phyloP scores from a whole-genome alignment of 2,797 vertebrate genomes.

The Ctenopoma kingsleyae region DNA sequence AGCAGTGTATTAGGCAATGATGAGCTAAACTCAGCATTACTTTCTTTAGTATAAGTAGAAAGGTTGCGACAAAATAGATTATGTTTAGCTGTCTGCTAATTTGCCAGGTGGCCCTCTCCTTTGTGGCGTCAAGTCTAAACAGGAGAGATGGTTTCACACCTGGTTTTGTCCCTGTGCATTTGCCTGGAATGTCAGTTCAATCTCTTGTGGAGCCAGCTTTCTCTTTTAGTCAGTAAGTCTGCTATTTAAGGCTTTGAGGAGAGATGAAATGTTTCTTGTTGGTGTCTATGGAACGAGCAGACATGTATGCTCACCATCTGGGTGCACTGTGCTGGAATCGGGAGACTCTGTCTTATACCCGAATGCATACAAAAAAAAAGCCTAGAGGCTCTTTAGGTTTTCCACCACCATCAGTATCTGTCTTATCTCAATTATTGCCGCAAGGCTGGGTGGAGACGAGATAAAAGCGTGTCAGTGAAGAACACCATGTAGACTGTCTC shows the following conservation, averaged over 20 bases:
- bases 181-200: constrained; percentile 74
- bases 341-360: neutral
- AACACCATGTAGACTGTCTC: constrained; percentile 51
- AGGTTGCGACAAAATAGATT: constrained; percentile 48
- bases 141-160: constrained; percentile 77
- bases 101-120: constrained; percentile 76
- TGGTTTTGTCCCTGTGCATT: constrained; percentile 72
- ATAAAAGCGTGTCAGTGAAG: constrained; percentile 60
- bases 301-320: constrained; percentile 51
- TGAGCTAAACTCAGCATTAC: too few species aligned
- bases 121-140: constrained; percentile 78
- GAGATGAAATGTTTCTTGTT: constrained; percentile 48
- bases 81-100: constrained; percentile 57
- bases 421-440: constrained; percentile 42
- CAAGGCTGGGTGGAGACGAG: constrained; percentile 53
- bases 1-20: neutral
- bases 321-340: constrained; percentile 17
- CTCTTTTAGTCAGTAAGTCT: constrained; percentile 18
- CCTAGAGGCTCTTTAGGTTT: constrained; percentile 18
- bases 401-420: constrained; percentile 31
- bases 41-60: constrained; percentile 9
- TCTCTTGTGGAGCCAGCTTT: constrained; percentile 27
- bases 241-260: constrained; percentile 27
- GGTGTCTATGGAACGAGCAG: constrained; percentile 47
- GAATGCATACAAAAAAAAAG: neutral